phyloP scores from a whole-genome alignment of 2,113 vertebrate species.

The Gracilinanus agilis region DNA sequence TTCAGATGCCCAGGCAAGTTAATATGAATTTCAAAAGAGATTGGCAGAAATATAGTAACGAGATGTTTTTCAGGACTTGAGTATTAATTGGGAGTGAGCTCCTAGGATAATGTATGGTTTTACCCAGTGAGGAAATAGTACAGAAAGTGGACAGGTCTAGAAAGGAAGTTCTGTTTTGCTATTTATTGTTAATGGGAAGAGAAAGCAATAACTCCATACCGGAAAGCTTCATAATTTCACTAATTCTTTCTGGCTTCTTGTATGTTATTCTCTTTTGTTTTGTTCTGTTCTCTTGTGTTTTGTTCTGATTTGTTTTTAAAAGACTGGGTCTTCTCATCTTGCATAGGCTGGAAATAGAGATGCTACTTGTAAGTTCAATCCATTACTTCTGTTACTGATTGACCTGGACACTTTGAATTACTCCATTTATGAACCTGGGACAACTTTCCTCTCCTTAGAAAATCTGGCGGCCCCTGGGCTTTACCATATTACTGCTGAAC shows the following conservation, averaged over 20 bases:
- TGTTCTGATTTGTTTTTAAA: background rate
- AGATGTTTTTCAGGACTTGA: background rate
- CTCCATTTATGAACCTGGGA: background rate
- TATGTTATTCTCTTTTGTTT: background rate
- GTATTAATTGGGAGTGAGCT: accelerated
- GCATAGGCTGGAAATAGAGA: background rate
- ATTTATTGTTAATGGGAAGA: background rate
- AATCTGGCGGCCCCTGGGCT: background rate
- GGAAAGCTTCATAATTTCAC: background rate
- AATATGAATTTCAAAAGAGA: background rate
- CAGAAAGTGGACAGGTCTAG: background rate
- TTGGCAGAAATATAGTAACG: background rate
- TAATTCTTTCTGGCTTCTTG: background rate
- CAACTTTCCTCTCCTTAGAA: background rate
- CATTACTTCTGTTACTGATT: background rate
- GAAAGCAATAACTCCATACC: background rate
- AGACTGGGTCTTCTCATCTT: background rate
- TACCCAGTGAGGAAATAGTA: background rate
- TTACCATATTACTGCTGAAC: background rate
- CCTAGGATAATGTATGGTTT: background rate
- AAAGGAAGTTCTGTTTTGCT: background rate
- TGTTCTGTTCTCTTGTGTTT: background rate
- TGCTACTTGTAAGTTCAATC: background rate
- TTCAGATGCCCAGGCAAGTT: background rate
- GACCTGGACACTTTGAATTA: background rate